Evolutionary conservation across 2,113 vertebrate genomes (phyloP), one percentile per base, ranked within the genome.

Genomic region (Catharus fuscescens): DNA sequence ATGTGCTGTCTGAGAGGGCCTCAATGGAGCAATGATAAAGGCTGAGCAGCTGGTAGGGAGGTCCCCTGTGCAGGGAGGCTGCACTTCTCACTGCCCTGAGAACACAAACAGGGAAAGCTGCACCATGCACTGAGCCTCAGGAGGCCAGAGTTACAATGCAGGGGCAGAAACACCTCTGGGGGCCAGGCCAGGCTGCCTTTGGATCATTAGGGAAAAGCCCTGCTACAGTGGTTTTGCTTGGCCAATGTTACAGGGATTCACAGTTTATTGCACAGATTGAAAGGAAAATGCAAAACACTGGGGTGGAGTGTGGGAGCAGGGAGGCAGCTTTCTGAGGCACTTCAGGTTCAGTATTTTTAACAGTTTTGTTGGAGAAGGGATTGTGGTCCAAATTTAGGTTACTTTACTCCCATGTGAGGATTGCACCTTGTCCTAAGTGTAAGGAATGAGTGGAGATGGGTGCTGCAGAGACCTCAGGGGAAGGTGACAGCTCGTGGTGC

Each of bases 21-120:
- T 28, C 47, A 80, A 38, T 21, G 50, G 44, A 76, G 29, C 48
- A 47, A 2, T 54, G 50, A 10, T 26, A 32, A 47, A 56, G 18
- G 45, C 14, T 12, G 47, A 69, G 45, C 74, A 86, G 61, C 56
- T 78, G 80, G 48, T 15, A 47, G 44, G 62, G 36, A 76, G 42
- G 21, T 92, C 57, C 54, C 26, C 25, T 3, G 1, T 7, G 44
- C 8, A 47, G 38, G 70, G 52, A 66, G 48, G 44, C 25, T 57
- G n/a, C 38, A 21, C 12, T 1, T 62, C 44, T 56, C 0, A 0
- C 85, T 66, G 48, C 10, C 21, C 12, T 0, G 1, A 8, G 53
- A n/a, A 26, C 2, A 8, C 1, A 25, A 82, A n/a, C 19, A 21
- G 50, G 47, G 52, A 60, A 66, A 86, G 36, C 40, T 0, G 10